Evolutionary conservation across 2,888 invertebrate species (phyloP), one percentile per base, ranked within the genome.

Genomic region (Teleiodes luculella): DNA sequence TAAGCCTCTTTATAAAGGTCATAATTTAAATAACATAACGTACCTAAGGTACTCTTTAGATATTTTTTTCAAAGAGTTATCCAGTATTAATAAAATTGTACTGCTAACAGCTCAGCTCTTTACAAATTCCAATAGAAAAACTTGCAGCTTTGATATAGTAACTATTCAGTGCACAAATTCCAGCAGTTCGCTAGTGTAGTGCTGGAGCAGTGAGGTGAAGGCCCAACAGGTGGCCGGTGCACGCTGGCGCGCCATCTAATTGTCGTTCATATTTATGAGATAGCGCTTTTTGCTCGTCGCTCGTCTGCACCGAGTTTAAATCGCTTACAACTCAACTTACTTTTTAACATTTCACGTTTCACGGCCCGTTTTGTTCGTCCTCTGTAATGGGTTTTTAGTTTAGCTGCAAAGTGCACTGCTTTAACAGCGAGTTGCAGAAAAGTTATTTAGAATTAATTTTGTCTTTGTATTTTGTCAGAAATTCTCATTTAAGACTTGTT

Each of bases 201-300:
- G 18, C 46, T 31, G 11, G 16, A n/a, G n/a, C n/a, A n/a, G n/a
- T n/a, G 2, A 10, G 41, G 13, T 50, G 43, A 52, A 18, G 24
- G 53, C 55, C 65, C 78, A 78, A 80, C 81, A 82, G 79, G 81
- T 83, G 76, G 64, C 61, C 39, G 60, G 43, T 13, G 60, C 65
- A 71, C 67, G 64, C 67, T 59, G 13, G 43, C 43, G 66, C 54
- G 57, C 65, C 60, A 62, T 61, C 68, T 80, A 76, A 80, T 78
- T 78, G 76, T 72, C 71, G 70, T 76, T 76, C 71, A 76, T 76
- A 81, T 83, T 80, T 81, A 80, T 77, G 78, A 76, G 74, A 63
- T 65, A 18, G 30, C 33, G 20, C 36, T 30, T 45, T 46, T 52
- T 52, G 45, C 60, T 71, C 73, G 74, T 68, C 69, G 61, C 62